Base-by-base conservation (phyloP, 2,797 vertebrate species). In the Poeciliopsis paucimaculata region DNA sequence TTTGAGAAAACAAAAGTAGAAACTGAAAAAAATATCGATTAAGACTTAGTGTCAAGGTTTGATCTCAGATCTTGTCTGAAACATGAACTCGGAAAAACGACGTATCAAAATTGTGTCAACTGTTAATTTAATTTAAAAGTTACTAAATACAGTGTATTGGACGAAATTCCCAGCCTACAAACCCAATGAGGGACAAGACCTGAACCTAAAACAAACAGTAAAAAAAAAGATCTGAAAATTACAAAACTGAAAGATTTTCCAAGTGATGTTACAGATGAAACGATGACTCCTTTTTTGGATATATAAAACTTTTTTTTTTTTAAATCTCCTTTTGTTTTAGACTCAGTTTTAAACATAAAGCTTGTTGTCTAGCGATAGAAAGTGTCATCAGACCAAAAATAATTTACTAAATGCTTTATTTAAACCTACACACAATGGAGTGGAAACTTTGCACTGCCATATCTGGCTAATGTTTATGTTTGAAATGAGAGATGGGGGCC, bases 371-470 rank as follows among this genome's bases (percentile, higher is more conserved):
- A 88, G 64, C 75, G 68, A 83, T 78, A 76, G 64, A 41, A 79
- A 77, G 80, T 80, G 85, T 64, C 26, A 0, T 7, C 1, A 64
- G 51, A 60, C 82, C 73, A 84, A 90, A 90, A 90, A 89, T 87
- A 93, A 88, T 64, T 45, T 72, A 70, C 76, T 87, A 77, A 84
- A 91, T 88, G 80, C 76, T 75, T 90, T 86, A 91, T 93, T 88
- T 90, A 75, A 88, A 87, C 82, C 80, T 34, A 15, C 2, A 2
- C 85, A 80, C 75, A 71, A 81, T 78, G 80, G 49, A 85, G 84
- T 87, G 92, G 88, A 93, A 93, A 92, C 64, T 89, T 51, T 72
- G 80, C 57, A 36, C 62, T 64, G 81, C 66, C 81, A 87, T 80
- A 83, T 88, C 74, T 47, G 73, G 68, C 73, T 70, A 68, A 66